Percentiles rank a stretch among this genome's conserved stretches.
Evolutionary conservation across 1,140 invertebrate genomes (phyloP).

Genomic region (Nebria ingens): DNA sequence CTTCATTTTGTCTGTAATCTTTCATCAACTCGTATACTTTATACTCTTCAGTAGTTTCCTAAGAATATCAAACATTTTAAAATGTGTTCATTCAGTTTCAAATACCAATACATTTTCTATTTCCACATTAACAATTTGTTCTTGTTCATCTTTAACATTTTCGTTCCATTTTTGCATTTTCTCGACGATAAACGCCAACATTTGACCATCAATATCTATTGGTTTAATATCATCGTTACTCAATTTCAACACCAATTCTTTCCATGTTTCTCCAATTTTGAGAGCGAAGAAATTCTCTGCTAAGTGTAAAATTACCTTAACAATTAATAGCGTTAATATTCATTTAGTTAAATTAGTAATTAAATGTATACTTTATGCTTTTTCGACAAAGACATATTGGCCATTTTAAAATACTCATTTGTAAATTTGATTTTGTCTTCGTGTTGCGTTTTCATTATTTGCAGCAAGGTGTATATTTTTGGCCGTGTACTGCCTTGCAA

Average conservation of each 20-base stretch:
- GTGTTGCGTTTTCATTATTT: constrained; percentile 19
- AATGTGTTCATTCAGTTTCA: too few species aligned
- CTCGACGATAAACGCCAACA: constrained; percentile 15
- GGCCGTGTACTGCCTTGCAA: constrained; percentile 24
- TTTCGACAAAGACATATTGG: constrained; percentile 10
- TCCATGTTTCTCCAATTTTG: constrained; percentile 26
- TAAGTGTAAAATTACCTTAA: constrained; percentile 21
- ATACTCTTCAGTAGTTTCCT: not conserved
- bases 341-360: constrained; percentile 6
- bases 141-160: constrained; percentile 19
- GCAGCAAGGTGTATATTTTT: constrained; percentile 27
- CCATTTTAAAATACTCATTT: constrained; percentile 22
- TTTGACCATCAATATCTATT: constrained; percentile 17
- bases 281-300: constrained; percentile 25
- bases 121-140: constrained; percentile 15
- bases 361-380: constrained; percentile 16
- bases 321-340: constrained; percentile 7
- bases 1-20: constrained; percentile 8
- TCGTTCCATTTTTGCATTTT: constrained; percentile 20
- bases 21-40: not conserved
- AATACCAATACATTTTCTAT: constrained; percentile 15
- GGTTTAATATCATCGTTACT: constrained; percentile 17
- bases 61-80: not conserved
- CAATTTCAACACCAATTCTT: constrained; percentile 23
- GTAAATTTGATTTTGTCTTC: constrained; percentile 17